Percentiles rank a stretch among this genome's conserved stretches.
Conservation (phyloP, 2,888 invertebrate genomes). For the Bombyx huttoni region DNA sequence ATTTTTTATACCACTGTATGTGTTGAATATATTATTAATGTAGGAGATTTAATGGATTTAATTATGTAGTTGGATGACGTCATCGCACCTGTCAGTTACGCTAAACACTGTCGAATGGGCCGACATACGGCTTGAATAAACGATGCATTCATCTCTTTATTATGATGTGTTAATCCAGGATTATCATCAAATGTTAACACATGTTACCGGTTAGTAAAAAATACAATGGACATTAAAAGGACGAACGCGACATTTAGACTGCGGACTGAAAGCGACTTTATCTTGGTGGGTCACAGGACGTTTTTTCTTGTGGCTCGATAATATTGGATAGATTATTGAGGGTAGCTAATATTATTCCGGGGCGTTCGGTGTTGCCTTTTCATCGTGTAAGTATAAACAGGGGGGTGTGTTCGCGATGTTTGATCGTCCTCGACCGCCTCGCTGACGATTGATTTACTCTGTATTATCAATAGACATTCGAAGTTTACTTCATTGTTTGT, state of each 20-base stretch:
- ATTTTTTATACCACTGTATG: background rate
- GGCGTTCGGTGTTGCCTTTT: constrained; percentile 71
- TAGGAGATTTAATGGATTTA: constrained; percentile 10
- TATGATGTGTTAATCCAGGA: constrained; percentile 72
- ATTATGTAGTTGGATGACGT: constrained; percentile 50
- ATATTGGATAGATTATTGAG: constrained; percentile 62
- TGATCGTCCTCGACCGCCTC: constrained; percentile 53
- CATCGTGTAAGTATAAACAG: constrained; percentile 71
- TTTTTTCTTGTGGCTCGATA: constrained; percentile 30
- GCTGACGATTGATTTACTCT: constrained; percentile 61
- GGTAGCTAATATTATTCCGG: constrained; percentile 72
- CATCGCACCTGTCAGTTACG: constrained; percentile 52
- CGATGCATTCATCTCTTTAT: constrained; percentile 68
- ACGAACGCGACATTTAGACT: constrained; percentile 10
- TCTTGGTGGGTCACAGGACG: constrained; percentile 17
- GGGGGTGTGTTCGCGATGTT: constrained; percentile 64
- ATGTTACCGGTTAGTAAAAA: constrained; percentile 71
- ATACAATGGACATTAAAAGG: constrained; percentile 24
- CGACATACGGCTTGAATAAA: constrained; percentile 67
- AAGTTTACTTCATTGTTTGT: background rate
- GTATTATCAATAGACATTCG: constrained; percentile 32
- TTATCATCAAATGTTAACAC: constrained; percentile 73
- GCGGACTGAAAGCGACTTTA: constrained; percentile 26
- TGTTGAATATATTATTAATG: background rate
- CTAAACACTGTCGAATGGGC: constrained; percentile 53